Percentiles rank a stretch among this genome's conserved stretches.
These are phyloP conservation scores for Hoplostethus atlanticus DNA, from an alignment of 2,797 vertebrate genomes.

Conservation along the genomic window DNA sequence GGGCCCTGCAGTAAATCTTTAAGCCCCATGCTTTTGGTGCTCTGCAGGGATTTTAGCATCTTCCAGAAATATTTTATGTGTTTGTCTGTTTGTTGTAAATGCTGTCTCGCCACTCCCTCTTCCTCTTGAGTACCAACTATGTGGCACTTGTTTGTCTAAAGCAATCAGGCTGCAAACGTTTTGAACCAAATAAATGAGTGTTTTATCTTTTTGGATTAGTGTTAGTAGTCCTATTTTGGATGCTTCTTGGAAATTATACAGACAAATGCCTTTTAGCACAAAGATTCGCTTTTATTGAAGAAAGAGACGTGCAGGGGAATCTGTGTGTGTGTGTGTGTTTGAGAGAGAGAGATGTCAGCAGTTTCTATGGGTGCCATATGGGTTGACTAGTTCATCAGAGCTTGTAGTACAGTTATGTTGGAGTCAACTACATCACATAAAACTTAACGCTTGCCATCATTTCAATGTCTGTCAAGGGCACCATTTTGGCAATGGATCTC, in stretches of 20 bases:
- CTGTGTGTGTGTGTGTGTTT: background rate
- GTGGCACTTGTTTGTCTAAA: conserved; percentile 56
- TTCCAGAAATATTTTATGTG: conserved; percentile 78
- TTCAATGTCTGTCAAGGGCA: conserved; percentile 81
- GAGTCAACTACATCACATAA: conserved; percentile 81
- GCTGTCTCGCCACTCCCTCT: conserved; percentile 53
- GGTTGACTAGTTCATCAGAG: conserved; percentile 72
- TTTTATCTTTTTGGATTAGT: conserved; percentile 46
- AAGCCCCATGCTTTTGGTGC: conserved; percentile 82
- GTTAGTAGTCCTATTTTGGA: conserved; percentile 48
- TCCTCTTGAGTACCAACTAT: conserved; percentile 61
- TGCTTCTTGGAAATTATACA: conserved; percentile 43
- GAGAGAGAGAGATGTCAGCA: conserved; percentile 18
- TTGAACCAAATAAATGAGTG: conserved; percentile 55
- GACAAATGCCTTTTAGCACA: conserved; percentile 49
- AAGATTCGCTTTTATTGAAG: conserved; percentile 27
- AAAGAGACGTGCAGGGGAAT: conserved; percentile 10
- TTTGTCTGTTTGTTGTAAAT: conserved; percentile 74
- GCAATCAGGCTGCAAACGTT: conserved; percentile 59
- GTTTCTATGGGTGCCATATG: conserved; percentile 40
- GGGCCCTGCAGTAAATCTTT: conserved; percentile 81
- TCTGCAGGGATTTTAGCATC: conserved; percentile 83
- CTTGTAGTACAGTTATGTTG: conserved; percentile 68
- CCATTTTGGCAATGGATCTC: conserved; percentile 75
- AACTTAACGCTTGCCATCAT: conserved; percentile 80